These are phyloP conservation scores for Protobothrops mucrosquamatus DNA, from an alignment of 2,113 vertebrate genomes.

Conservation along the genomic window DNA sequence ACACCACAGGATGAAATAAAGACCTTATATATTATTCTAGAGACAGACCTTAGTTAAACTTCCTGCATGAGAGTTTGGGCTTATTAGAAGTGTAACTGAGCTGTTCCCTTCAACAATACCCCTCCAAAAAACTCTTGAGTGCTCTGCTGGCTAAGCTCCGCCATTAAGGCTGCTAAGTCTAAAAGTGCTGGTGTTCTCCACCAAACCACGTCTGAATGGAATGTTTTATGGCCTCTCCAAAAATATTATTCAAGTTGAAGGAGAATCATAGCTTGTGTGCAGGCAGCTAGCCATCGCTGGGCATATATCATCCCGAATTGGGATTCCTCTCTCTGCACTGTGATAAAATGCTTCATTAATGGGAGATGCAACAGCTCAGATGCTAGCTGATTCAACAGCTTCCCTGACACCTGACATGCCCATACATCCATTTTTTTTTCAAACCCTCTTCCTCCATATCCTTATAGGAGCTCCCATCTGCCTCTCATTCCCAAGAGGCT, in stretches of 20 bases:
- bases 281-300: constrained; percentile 41
- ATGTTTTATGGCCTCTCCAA: constrained; percentile 57
- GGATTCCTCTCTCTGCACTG: constrained; percentile 24
- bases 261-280: constrained; percentile 51
- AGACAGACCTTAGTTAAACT: neutral
- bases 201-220: constrained; percentile 6
- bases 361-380: constrained; percentile 49
- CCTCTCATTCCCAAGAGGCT: constrained; percentile 18
- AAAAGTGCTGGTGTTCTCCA: neutral
- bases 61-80: neutral
- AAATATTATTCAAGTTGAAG: constrained; percentile 63
- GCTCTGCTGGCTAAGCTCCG: neutral
- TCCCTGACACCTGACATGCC: constrained; percentile 24
- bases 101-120: neutral
- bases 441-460: neutral
- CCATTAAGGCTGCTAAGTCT: neutral
- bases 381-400: constrained; percentile 26
- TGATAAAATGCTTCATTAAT: constrained; percentile 63
- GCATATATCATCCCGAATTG: constrained; percentile 59
- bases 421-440: constrained; percentile 1
- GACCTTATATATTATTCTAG: neutral
- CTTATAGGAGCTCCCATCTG: constrained; percentile 10
- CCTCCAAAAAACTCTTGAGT: neutral
- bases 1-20: neutral
- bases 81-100: neutral